Conservation (phyloP, 1,140 invertebrate species). For the Brachionus koreanus region DNA sequence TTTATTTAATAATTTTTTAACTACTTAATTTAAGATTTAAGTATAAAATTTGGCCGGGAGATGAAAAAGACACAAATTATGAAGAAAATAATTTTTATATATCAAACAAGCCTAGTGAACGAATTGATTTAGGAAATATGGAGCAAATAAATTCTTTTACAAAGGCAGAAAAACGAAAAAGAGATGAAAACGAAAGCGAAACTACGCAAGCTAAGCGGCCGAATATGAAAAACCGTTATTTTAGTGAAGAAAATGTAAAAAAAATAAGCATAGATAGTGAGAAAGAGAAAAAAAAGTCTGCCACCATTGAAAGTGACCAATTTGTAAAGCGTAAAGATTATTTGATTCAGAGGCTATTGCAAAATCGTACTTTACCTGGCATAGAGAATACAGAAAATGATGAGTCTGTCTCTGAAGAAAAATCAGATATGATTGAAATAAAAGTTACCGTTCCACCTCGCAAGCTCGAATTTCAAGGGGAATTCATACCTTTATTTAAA, state of each 20-base stretch:
- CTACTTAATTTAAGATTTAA: not conserved
- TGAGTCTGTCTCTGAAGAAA: not conserved
- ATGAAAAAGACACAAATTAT: not conserved
- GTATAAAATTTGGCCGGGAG: constrained; percentile 27
- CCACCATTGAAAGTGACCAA: not conserved
- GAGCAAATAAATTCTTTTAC: not conserved
- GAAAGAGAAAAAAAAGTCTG: not conserved
- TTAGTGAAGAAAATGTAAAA: constrained; percentile 2
- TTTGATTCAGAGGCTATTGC: constrained; percentile 2
- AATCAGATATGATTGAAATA: not conserved
- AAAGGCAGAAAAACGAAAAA: not conserved
- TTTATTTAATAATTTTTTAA: not conserved
- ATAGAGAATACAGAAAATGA: not conserved
- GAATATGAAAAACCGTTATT: not conserved
- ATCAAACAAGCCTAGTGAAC: not conserved
- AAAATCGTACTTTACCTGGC: not conserved
- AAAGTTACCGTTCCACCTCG: not conserved
- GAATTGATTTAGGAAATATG: not conserved
- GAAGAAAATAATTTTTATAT: not conserved
- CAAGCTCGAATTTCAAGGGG: not conserved
- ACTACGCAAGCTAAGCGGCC: not conserved
- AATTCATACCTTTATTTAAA: constrained; percentile 26
- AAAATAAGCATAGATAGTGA: not conserved
- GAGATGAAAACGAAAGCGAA: not conserved
- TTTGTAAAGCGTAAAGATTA: constrained; percentile 13